phyloP scores from a whole-genome alignment of 1,140 invertebrate species.

The Calliphora vicina region DNA sequence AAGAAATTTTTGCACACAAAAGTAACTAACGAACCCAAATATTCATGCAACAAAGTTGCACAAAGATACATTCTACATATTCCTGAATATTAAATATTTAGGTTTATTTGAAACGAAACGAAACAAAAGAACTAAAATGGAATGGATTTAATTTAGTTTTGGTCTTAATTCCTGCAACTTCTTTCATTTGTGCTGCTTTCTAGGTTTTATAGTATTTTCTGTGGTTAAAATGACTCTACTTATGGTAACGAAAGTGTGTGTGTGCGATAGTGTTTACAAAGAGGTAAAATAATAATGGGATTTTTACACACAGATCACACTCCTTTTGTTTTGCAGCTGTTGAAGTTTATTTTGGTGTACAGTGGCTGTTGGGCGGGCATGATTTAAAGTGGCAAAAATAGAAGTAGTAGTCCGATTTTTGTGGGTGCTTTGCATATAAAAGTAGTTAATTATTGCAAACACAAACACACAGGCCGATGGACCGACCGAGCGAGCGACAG shows the following conservation, averaged over 20 bases:
- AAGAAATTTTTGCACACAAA: not conserved
- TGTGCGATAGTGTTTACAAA: not conserved
- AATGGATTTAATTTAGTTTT: not conserved
- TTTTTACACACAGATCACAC: not conserved
- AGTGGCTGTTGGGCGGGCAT: not conserved
- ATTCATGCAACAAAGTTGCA: not conserved
- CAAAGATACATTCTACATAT: too few species aligned
- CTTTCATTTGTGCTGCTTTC: not conserved
- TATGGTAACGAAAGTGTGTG: not conserved
- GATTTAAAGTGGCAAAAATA: not conserved
- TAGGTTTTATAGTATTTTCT: not conserved
- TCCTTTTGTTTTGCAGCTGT: conserved; percentile 2
- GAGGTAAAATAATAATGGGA: conserved; percentile 21
- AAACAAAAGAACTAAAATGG: not conserved
- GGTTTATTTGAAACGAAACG: not conserved
- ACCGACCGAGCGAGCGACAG: too few species aligned
- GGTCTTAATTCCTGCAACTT: not conserved
- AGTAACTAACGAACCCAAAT: not conserved
- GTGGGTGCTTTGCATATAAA: conserved; percentile 34
- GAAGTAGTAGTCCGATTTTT: conserved; percentile 12
- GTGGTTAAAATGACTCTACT: not conserved
- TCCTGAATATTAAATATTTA: not conserved
- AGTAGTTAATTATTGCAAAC: conserved; percentile 12
- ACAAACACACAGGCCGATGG: not conserved
- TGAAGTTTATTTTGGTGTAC: not conserved